Percentiles rank a stretch among this genome's conserved stretches.
phyloP scores from a whole-genome alignment of 2,797 vertebrate genomes.

The Acestrorhynchus altus region DNA sequence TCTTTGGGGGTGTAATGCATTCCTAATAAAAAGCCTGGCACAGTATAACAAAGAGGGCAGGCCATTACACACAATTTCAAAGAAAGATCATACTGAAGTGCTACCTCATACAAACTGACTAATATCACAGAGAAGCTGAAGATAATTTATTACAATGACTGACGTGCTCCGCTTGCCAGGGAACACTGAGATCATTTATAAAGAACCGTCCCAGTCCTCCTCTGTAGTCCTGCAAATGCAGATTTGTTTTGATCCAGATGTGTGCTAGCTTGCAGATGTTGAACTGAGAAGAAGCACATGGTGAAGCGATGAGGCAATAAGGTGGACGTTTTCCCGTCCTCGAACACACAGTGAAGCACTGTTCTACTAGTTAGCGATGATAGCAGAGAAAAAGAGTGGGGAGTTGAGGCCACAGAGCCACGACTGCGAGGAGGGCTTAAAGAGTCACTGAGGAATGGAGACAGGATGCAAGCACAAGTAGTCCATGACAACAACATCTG shows the following conservation, averaged over 20 bases:
- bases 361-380: background rate
- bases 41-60: background rate
- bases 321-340: constrained; percentile 17
- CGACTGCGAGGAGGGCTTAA: constrained; percentile 10
- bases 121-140: background rate
- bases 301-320: constrained; percentile 37
- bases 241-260: constrained; percentile 5
- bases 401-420: constrained; percentile 7
- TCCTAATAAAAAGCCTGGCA: too few species aligned
- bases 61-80: background rate
- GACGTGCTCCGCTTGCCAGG: background rate
- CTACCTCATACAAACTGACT: background rate
- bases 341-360: constrained; percentile 26
- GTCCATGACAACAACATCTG: constrained; percentile 20
- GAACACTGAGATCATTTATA: background rate
- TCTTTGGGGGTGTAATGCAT: too few species aligned
- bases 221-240: background rate
- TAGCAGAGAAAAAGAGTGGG: constrained; percentile 3
- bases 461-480: constrained; percentile 29
- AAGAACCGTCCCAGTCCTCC: background rate
- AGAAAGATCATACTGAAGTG: background rate
- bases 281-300: constrained; percentile 24
- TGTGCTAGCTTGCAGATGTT: constrained; percentile 17
- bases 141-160: background rate
- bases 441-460: constrained; percentile 11